Conservation (phyloP, 2,888 invertebrate genomes). For the Ethmia dodecea region DNA sequence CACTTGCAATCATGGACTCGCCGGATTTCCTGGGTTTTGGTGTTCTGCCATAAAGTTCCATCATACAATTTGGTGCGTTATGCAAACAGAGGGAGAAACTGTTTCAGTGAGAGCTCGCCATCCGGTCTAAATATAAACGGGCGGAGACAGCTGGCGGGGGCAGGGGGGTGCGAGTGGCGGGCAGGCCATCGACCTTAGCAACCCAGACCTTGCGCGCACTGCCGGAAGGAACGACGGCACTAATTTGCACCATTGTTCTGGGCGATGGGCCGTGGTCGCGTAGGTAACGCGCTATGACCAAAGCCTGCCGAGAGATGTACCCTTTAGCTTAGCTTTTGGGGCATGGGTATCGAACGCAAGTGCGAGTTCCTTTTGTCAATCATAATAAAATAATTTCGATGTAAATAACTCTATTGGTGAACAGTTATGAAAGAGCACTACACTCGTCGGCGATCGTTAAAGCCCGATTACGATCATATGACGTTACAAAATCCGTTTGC, state of each 20-base stretch:
- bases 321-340: neutral
- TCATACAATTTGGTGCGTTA: conserved; percentile 46
- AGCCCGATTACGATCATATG: conserved; percentile 32
- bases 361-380: too few relatives aligned
- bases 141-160: conserved; percentile 50
- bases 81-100: conserved; percentile 63
- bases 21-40: too few relatives aligned
- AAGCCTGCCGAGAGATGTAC: neutral
- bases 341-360: conserved; percentile 4
- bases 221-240: conserved; percentile 45
- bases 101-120: conserved; percentile 60
- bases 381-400: too few relatives aligned
- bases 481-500: conserved; percentile 35
- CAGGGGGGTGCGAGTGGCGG: conserved; percentile 27
- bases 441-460: conserved; percentile 20
- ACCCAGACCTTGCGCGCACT: conserved; percentile 62
- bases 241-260: conserved; percentile 40
- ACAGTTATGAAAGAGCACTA: too few relatives aligned
- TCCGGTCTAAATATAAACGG: conserved; percentile 68
- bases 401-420: too few relatives aligned
- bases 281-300: neutral
- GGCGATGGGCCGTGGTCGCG: neutral
- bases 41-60: too few relatives aligned
- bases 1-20: conserved; percentile 6
- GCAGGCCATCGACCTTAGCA: conserved; percentile 55